A percentile compares a stretch with the other conserved stretches of the same genome.
phyloP scores from a whole-genome alignment of 2,888 invertebrate genomes.

The Ochropacha duplaris region DNA sequence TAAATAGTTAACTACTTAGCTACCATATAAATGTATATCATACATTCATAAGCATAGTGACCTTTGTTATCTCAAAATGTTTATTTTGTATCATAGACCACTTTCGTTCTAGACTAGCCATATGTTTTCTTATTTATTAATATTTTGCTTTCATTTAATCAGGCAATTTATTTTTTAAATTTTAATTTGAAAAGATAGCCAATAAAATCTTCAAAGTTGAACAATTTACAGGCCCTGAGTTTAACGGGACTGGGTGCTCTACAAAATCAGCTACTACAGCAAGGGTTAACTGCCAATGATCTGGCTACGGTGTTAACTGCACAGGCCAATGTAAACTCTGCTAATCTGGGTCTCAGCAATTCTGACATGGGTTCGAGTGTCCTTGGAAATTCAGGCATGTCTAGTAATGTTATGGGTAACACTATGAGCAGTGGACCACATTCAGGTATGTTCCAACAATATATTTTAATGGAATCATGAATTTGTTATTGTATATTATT shows the following conservation, averaged over 20 bases:
- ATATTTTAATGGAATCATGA: no score
- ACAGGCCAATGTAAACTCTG: conserved; percentile 59
- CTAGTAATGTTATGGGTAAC: conserved; percentile 51
- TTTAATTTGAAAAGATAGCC: not conserved
- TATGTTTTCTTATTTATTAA: no score
- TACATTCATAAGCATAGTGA: no score
- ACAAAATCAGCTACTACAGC: conserved; percentile 76
- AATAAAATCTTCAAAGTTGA: not conserved
- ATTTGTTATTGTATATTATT: no score
- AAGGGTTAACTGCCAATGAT: conserved; percentile 74
- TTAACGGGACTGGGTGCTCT: conserved; percentile 73
- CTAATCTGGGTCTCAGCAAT: conserved; percentile 50
- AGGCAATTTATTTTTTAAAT: conserved; percentile 3
- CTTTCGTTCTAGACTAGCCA: no score
- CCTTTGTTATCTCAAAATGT: no score
- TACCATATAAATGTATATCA: no score
- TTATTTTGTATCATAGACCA: no score
- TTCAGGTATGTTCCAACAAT: conserved; percentile 65
- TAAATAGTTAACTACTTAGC: no score
- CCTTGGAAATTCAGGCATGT: conserved; percentile 44
- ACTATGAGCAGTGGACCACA: conserved; percentile 66
- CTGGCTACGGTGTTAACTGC: conserved; percentile 67
- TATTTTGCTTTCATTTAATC: not conserved
- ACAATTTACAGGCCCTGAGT: conserved; percentile 64
- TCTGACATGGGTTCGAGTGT: conserved; percentile 47